These are phyloP conservation scores for Cryptocheilus praepositus DNA, from an alignment of 2,888 invertebrate genomes.

Conservation along the genomic window DNA sequence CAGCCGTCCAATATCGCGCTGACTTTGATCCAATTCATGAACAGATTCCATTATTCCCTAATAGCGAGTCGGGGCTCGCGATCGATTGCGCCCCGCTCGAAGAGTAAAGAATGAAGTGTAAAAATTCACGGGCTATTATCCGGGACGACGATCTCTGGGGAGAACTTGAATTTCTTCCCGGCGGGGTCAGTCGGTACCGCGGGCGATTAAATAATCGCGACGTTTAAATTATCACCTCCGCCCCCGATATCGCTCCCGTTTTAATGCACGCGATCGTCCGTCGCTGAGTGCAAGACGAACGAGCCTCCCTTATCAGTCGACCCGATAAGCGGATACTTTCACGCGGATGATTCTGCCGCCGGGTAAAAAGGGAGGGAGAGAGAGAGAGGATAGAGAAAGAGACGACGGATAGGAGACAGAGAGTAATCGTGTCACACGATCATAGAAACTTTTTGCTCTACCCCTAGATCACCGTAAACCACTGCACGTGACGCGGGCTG, in stretches of 20 bases:
- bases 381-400: no score
- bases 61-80: no score
- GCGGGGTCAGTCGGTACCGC: not conserved
- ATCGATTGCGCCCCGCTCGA: no score
- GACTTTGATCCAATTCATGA: no score
- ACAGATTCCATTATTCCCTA: no score
- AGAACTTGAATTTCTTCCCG: no score
- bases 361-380: not conserved
- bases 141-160: no score
- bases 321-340: conserved; percentile 38
- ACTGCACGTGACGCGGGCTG: conserved; percentile 48
- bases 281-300: conserved; percentile 21
- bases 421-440: conserved; percentile 50
- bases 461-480: conserved; percentile 51
- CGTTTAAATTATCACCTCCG: conserved; percentile 24
- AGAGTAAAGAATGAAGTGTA: no score
- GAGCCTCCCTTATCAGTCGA: conserved; percentile 31
- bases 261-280: conserved; percentile 29
- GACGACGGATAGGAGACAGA: conserved; percentile 7
- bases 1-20: no score
- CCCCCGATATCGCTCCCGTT: conserved; percentile 26
- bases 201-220: conserved; percentile 9
- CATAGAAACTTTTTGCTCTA: conserved; percentile 47
- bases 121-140: no score
- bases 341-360: conserved; percentile 17